Base-by-base conservation (phyloP, 2,888 invertebrate genomes). In the Brenthis ino region DNA sequence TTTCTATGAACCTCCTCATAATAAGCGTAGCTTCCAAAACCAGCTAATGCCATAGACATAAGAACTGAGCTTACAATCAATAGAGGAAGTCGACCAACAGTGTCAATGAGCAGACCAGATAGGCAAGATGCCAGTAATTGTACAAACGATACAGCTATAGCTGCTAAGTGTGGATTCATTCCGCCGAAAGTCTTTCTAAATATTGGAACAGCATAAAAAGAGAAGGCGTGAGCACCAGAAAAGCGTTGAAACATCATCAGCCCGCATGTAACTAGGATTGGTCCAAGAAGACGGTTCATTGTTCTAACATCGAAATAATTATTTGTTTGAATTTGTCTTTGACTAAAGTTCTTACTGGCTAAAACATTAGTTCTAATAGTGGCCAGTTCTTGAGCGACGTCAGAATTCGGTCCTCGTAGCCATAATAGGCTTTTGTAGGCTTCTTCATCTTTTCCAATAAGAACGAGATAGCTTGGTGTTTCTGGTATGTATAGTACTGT, bases 181-280 rank as follows among this genome's bases (percentile, higher is more conserved):
- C 95, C 95, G 47, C 95, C 95, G 74, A 97, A 96, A 24, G 98
- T 97, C 85, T 96, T 96, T 74, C 96, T 94, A 85, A 98, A 97
- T 78, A 98, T 98, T 67, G 96, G 95, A 13, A 97, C 97, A 60
- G 97, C 96, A 86, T 97, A 97, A 83, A 96, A 97, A 75, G 96
- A 96, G 84, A 97, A 97, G 58, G 97, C 96, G 78, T 97, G 96
- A 50, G 96, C 97, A 14, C 97, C 97, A 54, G 96, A 93, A 79
- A 96, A 96, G 69, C 98, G 94, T 83, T 98, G 98, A 82, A 98
- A 97, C 89, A 97, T 95, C 97, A 98, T 98, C 75, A 98, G 93
- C 24, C 96, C 96, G 81, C 97, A 96, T 2, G 97, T 96, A 65
- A 98, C 96, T 70, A 96, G 88, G 58, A 97, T 95, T 14, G 98